Base-by-base conservation (phyloP, 1,140 invertebrate genomes). In the Anagrus nilaparvatae region DNA sequence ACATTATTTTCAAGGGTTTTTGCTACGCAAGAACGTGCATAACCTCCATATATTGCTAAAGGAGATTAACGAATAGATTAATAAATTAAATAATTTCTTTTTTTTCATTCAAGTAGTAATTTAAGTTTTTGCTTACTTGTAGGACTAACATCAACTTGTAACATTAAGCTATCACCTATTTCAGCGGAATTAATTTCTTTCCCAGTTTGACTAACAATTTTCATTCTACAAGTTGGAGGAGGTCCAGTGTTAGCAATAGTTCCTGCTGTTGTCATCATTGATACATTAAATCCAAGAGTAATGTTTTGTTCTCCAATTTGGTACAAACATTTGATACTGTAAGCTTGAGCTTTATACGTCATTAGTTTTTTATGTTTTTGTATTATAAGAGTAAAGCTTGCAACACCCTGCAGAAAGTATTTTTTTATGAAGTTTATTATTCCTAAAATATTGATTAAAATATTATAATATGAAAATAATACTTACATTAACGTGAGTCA, bases 201-300 rank as follows among this genome's bases (percentile, higher is more conserved):
- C 9, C 90, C 91, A 36, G 81, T 82, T 23, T 82, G 77, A 10
- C 87, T 86, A 4, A 90, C 85, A 41, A 95, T 95, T 51, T 81
- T 81, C 89, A 95, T 94, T 30, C 84, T 72, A 62, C 91, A 95
- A 5, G 84, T 87, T 3, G 91, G 91, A 35, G 91, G 90, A 30
- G 90, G 90, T 21, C 90, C 90, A 4, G 90, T 93, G 53, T 95
- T 95, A 7, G 90, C 89, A 52, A 95, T 94, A 0, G 91, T 95
- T 19, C 89, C 90, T 3, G 89, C 88, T 4, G 90, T 94, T 1
- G 90, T 95, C 36, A 94, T 66, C 89, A 94, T 94, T 1, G 88
- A 91, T 1, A 95, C 89, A 54, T 94, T 94, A 60, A 95, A 94
- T 6, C 89, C 89, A 5, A 94, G 67, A 0, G 87, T 93, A 0